Evolutionary conservation across 2,113 vertebrate species (phyloP).

Genomic region (Cynopterus brachyotis): DNA sequence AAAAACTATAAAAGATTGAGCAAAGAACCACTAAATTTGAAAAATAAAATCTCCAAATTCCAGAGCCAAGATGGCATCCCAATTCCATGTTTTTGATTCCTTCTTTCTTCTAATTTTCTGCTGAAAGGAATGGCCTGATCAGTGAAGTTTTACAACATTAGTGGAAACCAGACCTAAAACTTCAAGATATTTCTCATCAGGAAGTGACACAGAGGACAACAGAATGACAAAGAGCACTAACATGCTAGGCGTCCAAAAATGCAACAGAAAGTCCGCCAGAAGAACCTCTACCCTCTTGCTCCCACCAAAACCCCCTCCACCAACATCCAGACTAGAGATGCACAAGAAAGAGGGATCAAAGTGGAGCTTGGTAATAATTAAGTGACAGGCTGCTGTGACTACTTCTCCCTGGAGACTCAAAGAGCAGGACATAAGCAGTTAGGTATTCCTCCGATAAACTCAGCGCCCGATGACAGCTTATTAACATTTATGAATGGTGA

Average conservation of each 20-base stretch:
- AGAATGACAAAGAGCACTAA: neutral
- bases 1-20: neutral
- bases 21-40: neutral
- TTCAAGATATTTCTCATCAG: neutral
- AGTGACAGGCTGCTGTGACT: neutral
- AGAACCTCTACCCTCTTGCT: neutral
- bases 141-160: neutral
- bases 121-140: neutral
- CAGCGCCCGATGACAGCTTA: neutral
- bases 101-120: neutral
- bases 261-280: neutral
- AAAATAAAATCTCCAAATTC: neutral
- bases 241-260: neutral
- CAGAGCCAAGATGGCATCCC: neutral
- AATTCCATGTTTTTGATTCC: neutral
- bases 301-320: neutral
- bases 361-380: too few relatives aligned
- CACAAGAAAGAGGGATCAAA: fast-evolving
- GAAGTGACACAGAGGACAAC: neutral
- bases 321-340: neutral
- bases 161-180: neutral
- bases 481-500: neutral
- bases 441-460: neutral
- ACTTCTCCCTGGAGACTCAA: neutral
- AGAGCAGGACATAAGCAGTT: too few relatives aligned